Evolutionary conservation across 2,113 vertebrate genomes (phyloP).

Genomic region (Tragelaphus strepsiceros): DNA sequence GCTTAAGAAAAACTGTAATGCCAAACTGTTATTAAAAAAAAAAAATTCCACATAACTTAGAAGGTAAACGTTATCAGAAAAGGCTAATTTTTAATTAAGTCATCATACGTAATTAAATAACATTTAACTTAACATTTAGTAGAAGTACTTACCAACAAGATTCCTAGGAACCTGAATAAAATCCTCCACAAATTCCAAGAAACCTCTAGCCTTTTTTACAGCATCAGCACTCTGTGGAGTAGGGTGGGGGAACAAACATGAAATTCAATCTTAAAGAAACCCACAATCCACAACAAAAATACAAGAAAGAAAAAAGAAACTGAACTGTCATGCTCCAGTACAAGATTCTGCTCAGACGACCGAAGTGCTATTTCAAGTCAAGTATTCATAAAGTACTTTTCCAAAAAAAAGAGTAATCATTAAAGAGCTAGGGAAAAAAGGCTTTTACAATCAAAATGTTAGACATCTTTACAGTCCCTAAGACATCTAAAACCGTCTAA

Average conservation of each 20-base stretch:
- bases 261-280: background rate
- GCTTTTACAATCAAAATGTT: background rate
- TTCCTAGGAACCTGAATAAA: constrained; percentile 89
- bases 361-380: background rate
- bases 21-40: constrained; percentile 8
- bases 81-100: background rate
- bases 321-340: background rate
- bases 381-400: background rate
- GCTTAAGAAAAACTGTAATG: constrained; percentile 10
- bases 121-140: constrained; percentile 41
- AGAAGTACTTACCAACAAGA: constrained; percentile 85
- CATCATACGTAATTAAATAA: background rate
- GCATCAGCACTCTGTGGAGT: constrained; percentile 85
- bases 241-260: background rate
- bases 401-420: background rate
- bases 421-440: background rate
- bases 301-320: background rate
- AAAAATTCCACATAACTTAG: background rate
- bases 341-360: background rate
- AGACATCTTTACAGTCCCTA: background rate
- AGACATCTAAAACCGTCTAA: background rate
- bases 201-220: constrained; percentile 88
- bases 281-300: background rate
- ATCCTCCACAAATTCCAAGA: constrained; percentile 88
- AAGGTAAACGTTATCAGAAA: background rate